These are phyloP conservation scores for Rhineura floridana DNA, from an alignment of 2,113 vertebrate genomes.

Conservation along the genomic window DNA sequence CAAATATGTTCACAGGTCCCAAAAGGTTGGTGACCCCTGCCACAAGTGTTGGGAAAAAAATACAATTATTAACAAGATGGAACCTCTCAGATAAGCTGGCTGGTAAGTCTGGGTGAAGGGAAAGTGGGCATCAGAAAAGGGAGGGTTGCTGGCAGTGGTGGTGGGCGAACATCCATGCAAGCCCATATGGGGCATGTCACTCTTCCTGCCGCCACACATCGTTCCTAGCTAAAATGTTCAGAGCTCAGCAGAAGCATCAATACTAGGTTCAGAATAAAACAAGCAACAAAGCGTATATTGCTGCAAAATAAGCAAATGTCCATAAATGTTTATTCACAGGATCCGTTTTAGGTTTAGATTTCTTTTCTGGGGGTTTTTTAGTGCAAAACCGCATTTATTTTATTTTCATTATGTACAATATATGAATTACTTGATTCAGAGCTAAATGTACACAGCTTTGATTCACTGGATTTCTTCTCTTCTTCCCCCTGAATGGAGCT, in stretches of 20 bases:
- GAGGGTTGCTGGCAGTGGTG: too few relatives aligned
- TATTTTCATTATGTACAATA: neutral
- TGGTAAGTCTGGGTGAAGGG: too few relatives aligned
- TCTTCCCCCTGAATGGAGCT: too few relatives aligned
- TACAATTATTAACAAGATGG: too few relatives aligned
- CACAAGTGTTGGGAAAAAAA: too few relatives aligned
- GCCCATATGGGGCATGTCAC: too few relatives aligned
- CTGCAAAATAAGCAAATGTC: neutral
- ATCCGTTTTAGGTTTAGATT: neutral
- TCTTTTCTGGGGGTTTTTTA: neutral
- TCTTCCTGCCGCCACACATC: neutral
- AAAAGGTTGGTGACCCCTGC: too few relatives aligned
- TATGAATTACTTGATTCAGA: slow-evolving; percentile 3
- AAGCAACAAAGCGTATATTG: neutral
- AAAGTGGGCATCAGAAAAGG: too few relatives aligned
- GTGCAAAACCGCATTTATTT: neutral
- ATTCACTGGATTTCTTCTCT: neutral
- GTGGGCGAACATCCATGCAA: too few relatives aligned
- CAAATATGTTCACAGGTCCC: too few relatives aligned
- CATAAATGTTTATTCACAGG: neutral
- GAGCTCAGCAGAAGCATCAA: neutral
- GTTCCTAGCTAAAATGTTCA: neutral
- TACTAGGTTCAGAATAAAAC: neutral
- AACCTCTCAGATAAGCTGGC: too few relatives aligned
- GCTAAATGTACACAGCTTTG: neutral